Percentiles rank a stretch among this genome's conserved stretches.
These are phyloP conservation scores for Lasioglossum leucozonium DNA, from an alignment of 2,888 invertebrate species.

Conservation along the genomic window DNA sequence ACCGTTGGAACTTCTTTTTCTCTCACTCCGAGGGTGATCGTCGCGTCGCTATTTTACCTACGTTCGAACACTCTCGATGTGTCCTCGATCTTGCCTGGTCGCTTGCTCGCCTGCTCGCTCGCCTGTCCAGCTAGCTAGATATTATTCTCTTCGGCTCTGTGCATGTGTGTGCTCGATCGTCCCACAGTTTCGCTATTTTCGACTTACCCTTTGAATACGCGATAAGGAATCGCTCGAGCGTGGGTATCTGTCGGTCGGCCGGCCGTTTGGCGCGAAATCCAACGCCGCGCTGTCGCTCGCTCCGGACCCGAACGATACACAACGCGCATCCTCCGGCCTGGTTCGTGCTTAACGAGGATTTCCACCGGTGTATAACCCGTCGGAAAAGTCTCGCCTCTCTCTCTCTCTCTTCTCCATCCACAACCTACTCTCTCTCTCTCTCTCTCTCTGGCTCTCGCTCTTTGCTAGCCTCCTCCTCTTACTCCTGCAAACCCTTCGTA, in stretches of 20 bases:
- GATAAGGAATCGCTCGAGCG: slow-evolving; percentile 54
- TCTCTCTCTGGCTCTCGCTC: not conserved
- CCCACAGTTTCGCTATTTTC: not conserved
- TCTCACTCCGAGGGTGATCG: not conserved
- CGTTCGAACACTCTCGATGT: not conserved
- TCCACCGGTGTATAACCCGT: slow-evolving; percentile 48
- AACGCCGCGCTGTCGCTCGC: slow-evolving; percentile 56
- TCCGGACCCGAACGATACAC: slow-evolving; percentile 54
- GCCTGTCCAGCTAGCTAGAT: not conserved
- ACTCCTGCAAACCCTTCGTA: not conserved
- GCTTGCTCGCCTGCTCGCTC: not conserved
- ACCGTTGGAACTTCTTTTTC: not conserved
- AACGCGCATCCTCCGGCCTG: slow-evolving; percentile 43
- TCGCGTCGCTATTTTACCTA: slow-evolving; percentile 37
- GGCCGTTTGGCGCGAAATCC: slow-evolving; percentile 69
- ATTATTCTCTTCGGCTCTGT: not conserved
- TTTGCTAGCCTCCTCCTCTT: not conserved
- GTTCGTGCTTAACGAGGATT: slow-evolving; percentile 70
- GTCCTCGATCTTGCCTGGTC: not conserved
- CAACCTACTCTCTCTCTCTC: not conserved
- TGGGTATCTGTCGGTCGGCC: slow-evolving; percentile 31
- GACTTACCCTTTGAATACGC: slow-evolving; percentile 17
- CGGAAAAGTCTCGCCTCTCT: slow-evolving; percentile 30
- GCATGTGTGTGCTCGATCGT: not conserved
- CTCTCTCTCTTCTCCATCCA: not conserved